phyloP scores from a whole-genome alignment of 2,888 invertebrate genomes.

The Thumatha senex region DNA sequence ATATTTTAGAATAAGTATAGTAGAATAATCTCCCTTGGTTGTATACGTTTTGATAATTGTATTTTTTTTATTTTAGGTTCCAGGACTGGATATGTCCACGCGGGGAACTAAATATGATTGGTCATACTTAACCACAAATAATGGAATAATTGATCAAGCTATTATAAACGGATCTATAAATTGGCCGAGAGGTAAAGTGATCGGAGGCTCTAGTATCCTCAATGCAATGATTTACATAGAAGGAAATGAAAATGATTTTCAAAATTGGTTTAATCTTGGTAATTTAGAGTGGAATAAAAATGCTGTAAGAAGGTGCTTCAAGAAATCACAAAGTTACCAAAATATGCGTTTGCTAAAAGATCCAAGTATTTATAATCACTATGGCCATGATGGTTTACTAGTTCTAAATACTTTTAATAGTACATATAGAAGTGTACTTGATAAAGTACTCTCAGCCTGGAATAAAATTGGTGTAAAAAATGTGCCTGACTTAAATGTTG shows the following conservation, averaged over 20 bases:
- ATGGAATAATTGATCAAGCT: slow-evolving; percentile 88
- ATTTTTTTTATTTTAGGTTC: not conserved
- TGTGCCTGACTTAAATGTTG: slow-evolving; percentile 65
- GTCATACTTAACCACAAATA: slow-evolving; percentile 91
- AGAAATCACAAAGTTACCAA: slow-evolving; percentile 74
- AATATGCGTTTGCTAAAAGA: slow-evolving; percentile 38
- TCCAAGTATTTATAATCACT: slow-evolving; percentile 40
- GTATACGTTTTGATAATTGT: no score
- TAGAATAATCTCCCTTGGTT: no score
- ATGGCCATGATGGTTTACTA: slow-evolving; percentile 74
- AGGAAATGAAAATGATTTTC: slow-evolving; percentile 76
- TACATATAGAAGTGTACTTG: slow-evolving; percentile 53
- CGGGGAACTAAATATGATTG: slow-evolving; percentile 85
- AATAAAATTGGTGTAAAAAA: slow-evolving; percentile 66
- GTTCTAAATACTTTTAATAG: slow-evolving; percentile 69
- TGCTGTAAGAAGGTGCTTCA: slow-evolving; percentile 74
- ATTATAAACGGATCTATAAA: slow-evolving; percentile 50
- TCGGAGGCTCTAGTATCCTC: slow-evolving; percentile 79
- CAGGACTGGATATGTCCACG: slow-evolving; percentile 21
- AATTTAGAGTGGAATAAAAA: slow-evolving; percentile 70
- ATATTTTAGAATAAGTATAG: no score
- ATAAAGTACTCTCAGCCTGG: slow-evolving; percentile 58
- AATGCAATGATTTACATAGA: slow-evolving; percentile 83
- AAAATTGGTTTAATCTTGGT: slow-evolving; percentile 78
- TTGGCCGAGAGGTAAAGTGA: slow-evolving; percentile 85